Evolutionary conservation across 2,888 invertebrate genomes (phyloP).

Genomic region (Drosophila algonquin): DNA sequence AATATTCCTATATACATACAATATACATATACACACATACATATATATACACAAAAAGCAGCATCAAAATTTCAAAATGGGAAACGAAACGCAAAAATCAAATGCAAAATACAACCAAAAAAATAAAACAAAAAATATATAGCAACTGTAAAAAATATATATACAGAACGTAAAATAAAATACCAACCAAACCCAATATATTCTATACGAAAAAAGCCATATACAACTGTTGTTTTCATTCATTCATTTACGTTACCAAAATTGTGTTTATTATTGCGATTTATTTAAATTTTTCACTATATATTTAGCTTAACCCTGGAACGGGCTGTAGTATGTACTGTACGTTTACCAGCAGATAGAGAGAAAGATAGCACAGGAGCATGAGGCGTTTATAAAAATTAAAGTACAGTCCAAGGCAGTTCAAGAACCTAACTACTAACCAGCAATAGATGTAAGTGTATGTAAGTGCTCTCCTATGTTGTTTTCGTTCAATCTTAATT

Average conservation of each 20-base stretch:
- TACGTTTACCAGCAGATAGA: conserved; percentile 49
- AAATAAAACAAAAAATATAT: conserved; percentile 37
- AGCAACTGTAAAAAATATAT: conserved; percentile 74
- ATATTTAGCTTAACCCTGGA: conserved; percentile 38
- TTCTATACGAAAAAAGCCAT: conserved; percentile 65
- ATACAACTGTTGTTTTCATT: conserved; percentile 14
- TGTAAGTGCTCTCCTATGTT: conserved; percentile 5
- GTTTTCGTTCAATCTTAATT: conserved; percentile 1
- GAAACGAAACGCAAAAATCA: conserved; percentile 27
- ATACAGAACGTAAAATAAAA: conserved; percentile 43
- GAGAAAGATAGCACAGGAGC: conserved; percentile 10
- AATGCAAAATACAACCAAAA: conserved; percentile 60
- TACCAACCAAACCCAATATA: conserved; percentile 40
- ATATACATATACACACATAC: conserved; percentile 62
- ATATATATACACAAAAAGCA: conserved; percentile 57
- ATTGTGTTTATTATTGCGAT: conserved; percentile 23
- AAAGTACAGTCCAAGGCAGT: conserved; percentile 73
- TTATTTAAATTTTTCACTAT: conserved; percentile 39
- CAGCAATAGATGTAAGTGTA: conserved; percentile 23
- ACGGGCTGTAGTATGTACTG: conserved; percentile 5
- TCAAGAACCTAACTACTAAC: conserved; percentile 50
- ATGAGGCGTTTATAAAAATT: conserved; percentile 44
- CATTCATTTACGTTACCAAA: conserved; percentile 34
- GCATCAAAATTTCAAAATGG: conserved; percentile 36
- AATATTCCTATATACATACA: conserved; percentile 82